Base-by-base conservation (phyloP, 1,140 invertebrate genomes). In the Brachionus plicatilis region DNA sequence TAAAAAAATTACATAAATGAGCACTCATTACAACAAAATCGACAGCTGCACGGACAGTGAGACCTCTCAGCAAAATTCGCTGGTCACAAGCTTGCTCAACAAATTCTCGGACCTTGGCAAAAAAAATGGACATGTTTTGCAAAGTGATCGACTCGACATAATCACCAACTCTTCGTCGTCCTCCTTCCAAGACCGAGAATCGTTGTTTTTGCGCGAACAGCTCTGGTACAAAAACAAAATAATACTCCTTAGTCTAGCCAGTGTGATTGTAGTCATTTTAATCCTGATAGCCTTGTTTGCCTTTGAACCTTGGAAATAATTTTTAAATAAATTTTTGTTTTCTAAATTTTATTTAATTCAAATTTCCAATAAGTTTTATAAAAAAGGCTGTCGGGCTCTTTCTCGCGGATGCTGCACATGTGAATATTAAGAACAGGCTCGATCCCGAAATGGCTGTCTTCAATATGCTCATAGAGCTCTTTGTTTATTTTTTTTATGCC, bases 211-310 rank as follows among this genome's bases (percentile, higher is more conserved):
- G 24, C 41, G 72, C 17, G 72, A 76, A 53, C 72, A 76, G 27
- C 43, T 76, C 20, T 76, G 72, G 72, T 76, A 76, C 72, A 76
- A 76, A 76, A 76, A 76, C 47, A 76, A 50, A 76, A 76, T 76
- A 47, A 76, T 76, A 27, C 43, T 76, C 3, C 27, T 76, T 50
- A 50, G 20, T 47, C 17, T 76, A 29, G 72, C 43, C 17, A 47
- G 72, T 76, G 43, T 76, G 11, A 76, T 76, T 76, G 45, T 76
- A 50, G 43, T 76, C 20, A 76, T 76, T 27, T 6, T 76, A 27
- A 27, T 76, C 33, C 43, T 76, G 9, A 76, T 76, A 20, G 45
- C 72, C 12, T 17, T 76, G 8, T 76, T 76, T 76, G 72, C 72
- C 27, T 76, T 76, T 20, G 43, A 76, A 27, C 72, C 72, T 27